phyloP scores from a whole-genome alignment of 1,140 invertebrate genomes.

The Drosophila paulistorum region DNA sequence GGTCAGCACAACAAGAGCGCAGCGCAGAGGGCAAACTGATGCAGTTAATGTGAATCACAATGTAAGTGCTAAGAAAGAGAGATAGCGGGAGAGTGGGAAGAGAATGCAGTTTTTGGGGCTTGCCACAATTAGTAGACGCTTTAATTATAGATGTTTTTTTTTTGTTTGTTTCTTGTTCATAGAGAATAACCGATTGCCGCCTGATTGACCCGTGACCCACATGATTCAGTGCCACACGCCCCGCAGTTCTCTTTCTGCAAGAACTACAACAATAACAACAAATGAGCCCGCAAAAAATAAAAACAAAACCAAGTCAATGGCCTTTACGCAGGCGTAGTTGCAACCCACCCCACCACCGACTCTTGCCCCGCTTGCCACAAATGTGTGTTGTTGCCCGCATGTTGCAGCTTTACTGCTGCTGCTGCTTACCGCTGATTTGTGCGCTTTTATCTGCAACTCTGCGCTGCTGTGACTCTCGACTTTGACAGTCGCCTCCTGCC shows the following conservation, averaged over 20 bases:
- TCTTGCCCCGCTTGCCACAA: not conserved
- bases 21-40: conserved; percentile 16
- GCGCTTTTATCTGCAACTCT: conserved; percentile 42
- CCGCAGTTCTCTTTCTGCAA: conserved; percentile 43
- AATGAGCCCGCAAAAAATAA: conserved; percentile 39
- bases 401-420: conserved; percentile 47
- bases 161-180: not conserved
- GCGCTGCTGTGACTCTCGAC: conserved; percentile 14
- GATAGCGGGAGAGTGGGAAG: not conserved
- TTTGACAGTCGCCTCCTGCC: conserved; percentile 24
- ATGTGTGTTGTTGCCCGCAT: conserved; percentile 49
- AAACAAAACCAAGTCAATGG: conserved; percentile 59
- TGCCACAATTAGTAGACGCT: conserved; percentile 52
- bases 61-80: not conserved
- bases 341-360: conserved; percentile 24
- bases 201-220: conserved; percentile 76
- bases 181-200: conserved; percentile 31
- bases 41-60: not conserved
- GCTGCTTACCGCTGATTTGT: conserved; percentile 55
- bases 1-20: conserved; percentile 72
- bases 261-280: not conserved
- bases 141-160: conserved; percentile 41
- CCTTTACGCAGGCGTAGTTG: conserved; percentile 42
- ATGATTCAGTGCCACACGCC: conserved; percentile 54
- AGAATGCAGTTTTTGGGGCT: conserved; percentile 13